These are phyloP conservation scores for Dryococelus australis DNA, from an alignment of 2,888 invertebrate genomes.

Conservation along the genomic window DNA sequence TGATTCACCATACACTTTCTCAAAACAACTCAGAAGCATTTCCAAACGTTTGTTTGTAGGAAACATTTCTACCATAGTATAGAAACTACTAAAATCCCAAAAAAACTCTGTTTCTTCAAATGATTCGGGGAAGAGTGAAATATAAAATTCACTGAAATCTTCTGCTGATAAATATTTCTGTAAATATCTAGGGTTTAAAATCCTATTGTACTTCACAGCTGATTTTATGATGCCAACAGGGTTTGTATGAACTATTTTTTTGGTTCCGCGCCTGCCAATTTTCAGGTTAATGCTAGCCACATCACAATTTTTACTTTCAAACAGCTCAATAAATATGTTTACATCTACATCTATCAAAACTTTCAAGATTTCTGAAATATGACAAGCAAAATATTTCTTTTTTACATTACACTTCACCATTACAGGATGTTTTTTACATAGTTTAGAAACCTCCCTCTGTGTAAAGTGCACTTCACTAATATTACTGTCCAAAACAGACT, in stretches of 20 bases:
- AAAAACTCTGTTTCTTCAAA: not conserved
- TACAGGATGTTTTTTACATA: not conserved
- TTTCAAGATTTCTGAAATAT: not conserved
- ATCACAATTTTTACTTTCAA: not conserved
- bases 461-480: not conserved
- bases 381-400: not conserved
- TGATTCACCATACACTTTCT: not conserved
- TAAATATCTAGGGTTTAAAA: not conserved
- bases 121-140: not conserved
- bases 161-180: not conserved
- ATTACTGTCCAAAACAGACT: not conserved
- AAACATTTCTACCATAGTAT: not conserved
- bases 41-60: not conserved
- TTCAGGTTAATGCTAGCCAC: not conserved
- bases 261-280: not conserved
- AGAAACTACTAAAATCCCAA: not conserved
- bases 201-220: not conserved
- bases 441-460: not conserved
- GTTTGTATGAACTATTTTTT: not conserved
- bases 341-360: not conserved
- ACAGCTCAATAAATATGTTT: not conserved
- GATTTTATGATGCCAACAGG: not conserved
- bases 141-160: not conserved
- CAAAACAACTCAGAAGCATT: not conserved
- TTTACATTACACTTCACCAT: not conserved